These are phyloP conservation scores for Zoroaster sp. DNA, from an alignment of 53 echinoderm and acorn worm genomes.

Conservation along the genomic window DNA sequence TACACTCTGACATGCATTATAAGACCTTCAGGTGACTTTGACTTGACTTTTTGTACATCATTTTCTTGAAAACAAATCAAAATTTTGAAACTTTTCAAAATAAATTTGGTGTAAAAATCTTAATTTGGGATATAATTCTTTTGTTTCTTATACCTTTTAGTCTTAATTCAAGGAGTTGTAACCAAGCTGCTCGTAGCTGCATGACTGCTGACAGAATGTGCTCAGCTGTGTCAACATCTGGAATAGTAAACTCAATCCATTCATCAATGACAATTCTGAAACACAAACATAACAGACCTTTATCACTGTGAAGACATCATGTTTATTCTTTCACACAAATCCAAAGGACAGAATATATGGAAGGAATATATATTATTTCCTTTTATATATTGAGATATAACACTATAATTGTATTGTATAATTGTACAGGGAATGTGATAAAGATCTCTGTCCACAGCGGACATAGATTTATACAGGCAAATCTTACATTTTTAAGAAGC, in stretches of 20 bases:
- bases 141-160: constrained; percentile 95
- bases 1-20: not conserved
- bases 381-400: too few species aligned
- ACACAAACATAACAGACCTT: not conserved
- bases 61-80: not conserved
- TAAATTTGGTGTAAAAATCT: too few species aligned
- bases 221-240: constrained; percentile 74
- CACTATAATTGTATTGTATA: too few species aligned
- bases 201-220: constrained; percentile 78
- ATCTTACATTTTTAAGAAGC: too few species aligned
- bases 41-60: not conserved
- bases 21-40: not conserved
- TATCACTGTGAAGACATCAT: not conserved
- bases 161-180: constrained; percentile 85
- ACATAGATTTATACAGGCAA: too few species aligned
- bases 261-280: constrained; percentile 90
- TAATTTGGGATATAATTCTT: too few species aligned
- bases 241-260: constrained; percentile 90
- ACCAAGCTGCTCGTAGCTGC: constrained; percentile 86
- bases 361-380: not conserved
- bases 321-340: not conserved
- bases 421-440: not conserved
- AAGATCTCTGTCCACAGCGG: not conserved
- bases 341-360: not conserved
- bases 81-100: not conserved